Base-by-base conservation (phyloP, 2,888 invertebrate species). In the Drosophila neonasuta region DNA sequence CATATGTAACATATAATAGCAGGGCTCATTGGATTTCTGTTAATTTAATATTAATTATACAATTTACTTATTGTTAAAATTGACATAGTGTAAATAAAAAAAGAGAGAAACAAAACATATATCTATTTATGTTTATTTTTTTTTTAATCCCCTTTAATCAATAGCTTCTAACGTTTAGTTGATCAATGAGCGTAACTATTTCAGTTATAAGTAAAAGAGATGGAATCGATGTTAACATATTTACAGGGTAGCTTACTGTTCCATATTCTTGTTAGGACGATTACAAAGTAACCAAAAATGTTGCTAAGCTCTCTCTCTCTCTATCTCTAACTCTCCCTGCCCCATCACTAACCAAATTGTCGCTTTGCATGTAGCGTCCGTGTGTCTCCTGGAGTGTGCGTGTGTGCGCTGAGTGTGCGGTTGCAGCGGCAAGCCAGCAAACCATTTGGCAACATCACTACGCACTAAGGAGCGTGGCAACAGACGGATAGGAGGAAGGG, bases 251-350 rank as follows among this genome's bases (percentile, higher is more conserved):
- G 45, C 8, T 9, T 2, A 5, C 3, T 1, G 9, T 30, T 15
- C 9, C 6, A 11, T 17, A 11, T n/a, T 48, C 54, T 64, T 60
- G 56, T 54, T 63, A 54, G 44, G 34, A 15, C 34, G 39, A 63
- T 61, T 74, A 71, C 46, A 82, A 77, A 74, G 72, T 73, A 74
- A 71, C 71, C 62, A 63, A 79, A 81, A 71, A 63, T 80, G 74
- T 69, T 70, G 54, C 71, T 52, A 67, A 66, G 64, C 68, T 41
- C 56, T 36, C 58, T 46, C 13, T 3, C 32, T 11, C 44, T 52
- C 32, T 32, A 3, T 9, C 36, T n/a, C n/a, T 36, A 4, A 15
- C 39, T 24, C 13, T 13, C n/a, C 3, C 34, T 32, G 24, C 11
- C 44, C 54, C 32, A 54, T 20, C 59, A 56, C 62, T 65, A 68